Conservation (phyloP, 2,113 vertebrate species). For the Tiliqua scincoides region DNA sequence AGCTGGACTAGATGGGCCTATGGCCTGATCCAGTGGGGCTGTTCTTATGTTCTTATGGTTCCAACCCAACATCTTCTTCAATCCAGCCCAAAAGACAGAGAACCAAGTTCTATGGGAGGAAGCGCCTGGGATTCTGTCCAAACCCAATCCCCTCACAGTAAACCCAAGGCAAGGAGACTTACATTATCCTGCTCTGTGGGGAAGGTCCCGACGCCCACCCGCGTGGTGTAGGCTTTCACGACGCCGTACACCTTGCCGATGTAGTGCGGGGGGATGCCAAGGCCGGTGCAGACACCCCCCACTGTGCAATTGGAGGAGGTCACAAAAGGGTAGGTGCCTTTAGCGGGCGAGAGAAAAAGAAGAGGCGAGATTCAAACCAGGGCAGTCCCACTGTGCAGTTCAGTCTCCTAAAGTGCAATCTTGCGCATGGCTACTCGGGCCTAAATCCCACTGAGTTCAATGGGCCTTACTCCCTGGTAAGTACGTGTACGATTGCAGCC, state of each 20-base stretch:
- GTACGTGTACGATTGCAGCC: too few species aligned
- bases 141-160: not conserved
- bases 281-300: slow-evolving; percentile 85
- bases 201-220: slow-evolving; percentile 83
- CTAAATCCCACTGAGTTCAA: too few species aligned
- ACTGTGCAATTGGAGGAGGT: slow-evolving; percentile 76
- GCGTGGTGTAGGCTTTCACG: slow-evolving; percentile 83
- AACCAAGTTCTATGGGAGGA: too few species aligned
- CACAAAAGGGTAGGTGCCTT: slow-evolving; percentile 85
- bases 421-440: too few species aligned
- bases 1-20: too few species aligned
- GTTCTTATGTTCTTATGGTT: too few species aligned
- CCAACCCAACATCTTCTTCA: not conserved
- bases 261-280: slow-evolving; percentile 76
- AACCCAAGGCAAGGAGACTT: slow-evolving; percentile 49
- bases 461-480: too few species aligned
- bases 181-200: slow-evolving; percentile 84
- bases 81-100: not conserved
- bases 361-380: not conserved
- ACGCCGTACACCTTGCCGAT: slow-evolving; percentile 83
- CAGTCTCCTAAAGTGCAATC: too few species aligned
- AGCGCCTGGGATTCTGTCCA: not conserved
- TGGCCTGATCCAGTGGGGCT: too few species aligned
- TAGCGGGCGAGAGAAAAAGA: not conserved
- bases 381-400: too few species aligned